Conservation (phyloP, 2,888 invertebrate genomes). For the Leptopterna dolabrata region DNA sequence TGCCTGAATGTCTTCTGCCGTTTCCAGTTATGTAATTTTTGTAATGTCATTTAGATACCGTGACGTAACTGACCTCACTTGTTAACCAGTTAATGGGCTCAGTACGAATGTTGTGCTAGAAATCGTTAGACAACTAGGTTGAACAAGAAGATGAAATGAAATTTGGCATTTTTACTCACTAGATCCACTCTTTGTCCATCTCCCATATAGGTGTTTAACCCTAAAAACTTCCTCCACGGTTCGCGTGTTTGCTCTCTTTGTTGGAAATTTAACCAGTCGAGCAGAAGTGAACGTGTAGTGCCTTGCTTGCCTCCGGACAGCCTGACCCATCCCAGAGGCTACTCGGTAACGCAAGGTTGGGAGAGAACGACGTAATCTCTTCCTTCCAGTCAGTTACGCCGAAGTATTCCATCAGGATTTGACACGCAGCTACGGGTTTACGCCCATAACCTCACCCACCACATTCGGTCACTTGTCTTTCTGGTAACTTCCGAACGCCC, state of each 20-base stretch:
- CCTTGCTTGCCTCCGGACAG: neutral
- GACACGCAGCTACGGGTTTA: neutral
- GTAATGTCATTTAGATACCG: no score
- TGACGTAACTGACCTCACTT: no score
- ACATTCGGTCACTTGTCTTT: neutral
- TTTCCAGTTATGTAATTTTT: no score
- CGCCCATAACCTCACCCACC: neutral
- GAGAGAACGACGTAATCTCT: neutral
- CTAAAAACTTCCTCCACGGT: no score
- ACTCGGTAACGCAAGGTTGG: neutral
- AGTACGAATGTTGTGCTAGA: no score
- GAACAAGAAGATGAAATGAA: no score
- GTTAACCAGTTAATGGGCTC: no score
- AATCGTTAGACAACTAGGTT: no score
- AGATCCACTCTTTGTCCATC: no score
- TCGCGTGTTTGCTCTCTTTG: neutral
- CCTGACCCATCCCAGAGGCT: neutral
- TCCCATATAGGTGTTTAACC: no score
- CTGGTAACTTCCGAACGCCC: neutral
- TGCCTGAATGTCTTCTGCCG: no score
- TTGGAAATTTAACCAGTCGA: neutral
- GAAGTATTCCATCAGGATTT: neutral
- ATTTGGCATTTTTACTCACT: no score
- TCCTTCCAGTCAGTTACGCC: neutral
- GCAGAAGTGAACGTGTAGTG: neutral